Conservation (phyloP, 2,888 invertebrate species). For the Acrobasis repandana region DNA sequence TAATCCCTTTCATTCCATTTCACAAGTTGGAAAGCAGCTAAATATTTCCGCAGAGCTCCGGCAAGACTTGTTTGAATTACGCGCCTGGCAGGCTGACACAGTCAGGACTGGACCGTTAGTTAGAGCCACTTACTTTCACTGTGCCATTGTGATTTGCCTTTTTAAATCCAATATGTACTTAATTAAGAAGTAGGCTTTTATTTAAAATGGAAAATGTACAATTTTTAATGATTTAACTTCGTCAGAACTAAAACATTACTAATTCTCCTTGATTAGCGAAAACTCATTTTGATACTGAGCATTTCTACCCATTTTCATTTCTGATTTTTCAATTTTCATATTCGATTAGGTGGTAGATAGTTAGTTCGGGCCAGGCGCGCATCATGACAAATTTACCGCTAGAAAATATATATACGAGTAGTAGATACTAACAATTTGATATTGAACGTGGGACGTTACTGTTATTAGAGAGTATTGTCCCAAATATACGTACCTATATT, state of each 20-base stretch:
- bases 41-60: conserved; percentile 24
- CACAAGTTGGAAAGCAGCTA: background rate
- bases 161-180: conserved; percentile 15
- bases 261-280: too few species aligned
- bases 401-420: too few species aligned
- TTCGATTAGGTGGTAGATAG: too few species aligned
- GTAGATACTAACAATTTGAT: background rate
- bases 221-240: too few species aligned
- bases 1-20: background rate
- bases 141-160: conserved; percentile 34
- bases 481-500: too few species aligned
- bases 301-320: too few species aligned
- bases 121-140: conserved; percentile 43
- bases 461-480: background rate
- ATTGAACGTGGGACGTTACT: conserved; percentile 5
- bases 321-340: too few species aligned
- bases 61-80: conserved; percentile 25
- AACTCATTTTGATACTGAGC: too few species aligned
- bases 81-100: conserved; percentile 33
- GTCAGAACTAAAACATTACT: too few species aligned
- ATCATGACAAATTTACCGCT: too few species aligned
- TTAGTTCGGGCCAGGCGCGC: too few species aligned
- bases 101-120: conserved; percentile 44
- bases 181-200: background rate
- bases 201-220: too few species aligned